A percentile compares a stretch with the other conserved stretches of the same genome.
Evolutionary conservation across 2,113 vertebrate genomes (phyloP).

Genomic region (Eurypyga helias): DNA sequence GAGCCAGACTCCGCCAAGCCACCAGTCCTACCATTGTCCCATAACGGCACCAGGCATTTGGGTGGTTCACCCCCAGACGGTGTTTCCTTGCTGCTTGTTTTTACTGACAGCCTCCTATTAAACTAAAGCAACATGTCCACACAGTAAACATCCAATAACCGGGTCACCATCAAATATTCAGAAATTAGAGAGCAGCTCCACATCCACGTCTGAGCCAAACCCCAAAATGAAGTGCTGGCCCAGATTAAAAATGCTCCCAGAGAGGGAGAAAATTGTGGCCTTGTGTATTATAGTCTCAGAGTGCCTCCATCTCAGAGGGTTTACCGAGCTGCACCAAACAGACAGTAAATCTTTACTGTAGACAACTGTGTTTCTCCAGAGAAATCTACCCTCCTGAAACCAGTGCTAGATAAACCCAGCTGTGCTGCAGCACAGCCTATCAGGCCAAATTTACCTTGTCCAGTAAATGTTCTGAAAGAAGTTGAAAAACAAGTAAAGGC

Average conservation of each 20-base stretch:
- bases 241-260: neutral
- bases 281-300: neutral
- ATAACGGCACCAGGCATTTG: neutral
- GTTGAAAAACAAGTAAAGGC: constrained; percentile 15
- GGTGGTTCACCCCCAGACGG: neutral
- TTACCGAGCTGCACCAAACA: neutral
- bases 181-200: constrained; percentile 46
- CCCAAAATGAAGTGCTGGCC: constrained; percentile 1
- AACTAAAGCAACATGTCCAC: neutral
- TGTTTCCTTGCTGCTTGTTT: neutral
- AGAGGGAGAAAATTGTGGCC: constrained; percentile 3
- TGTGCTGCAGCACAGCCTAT: neutral
- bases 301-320: neutral
- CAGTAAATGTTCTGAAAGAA: neutral
- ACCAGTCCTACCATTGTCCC: neutral
- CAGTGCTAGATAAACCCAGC: neutral
- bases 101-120: neutral
- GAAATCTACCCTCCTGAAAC: neutral
- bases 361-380: neutral
- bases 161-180: neutral
- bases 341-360: neutral
- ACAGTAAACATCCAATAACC: neutral
- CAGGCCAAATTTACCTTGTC: constrained; percentile 2
- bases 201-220: neutral
- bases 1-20: constrained; percentile 22